Evolutionary conservation across 2,888 invertebrate species (phyloP).

Genomic region (Hydrotaea diabolus): DNA sequence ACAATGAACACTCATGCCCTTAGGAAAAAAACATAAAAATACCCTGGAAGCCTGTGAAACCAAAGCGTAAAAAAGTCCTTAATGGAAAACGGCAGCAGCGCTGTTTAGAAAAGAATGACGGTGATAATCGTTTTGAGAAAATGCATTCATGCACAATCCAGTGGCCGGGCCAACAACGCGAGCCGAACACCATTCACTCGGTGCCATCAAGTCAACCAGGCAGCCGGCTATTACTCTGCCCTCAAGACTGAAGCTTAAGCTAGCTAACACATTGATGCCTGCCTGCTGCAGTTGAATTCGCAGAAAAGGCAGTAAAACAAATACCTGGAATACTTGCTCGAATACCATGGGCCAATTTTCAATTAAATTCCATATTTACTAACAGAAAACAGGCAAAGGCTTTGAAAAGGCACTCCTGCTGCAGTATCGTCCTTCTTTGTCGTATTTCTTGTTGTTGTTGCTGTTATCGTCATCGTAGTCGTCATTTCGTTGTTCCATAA

Average conservation of each 20-base stretch:
- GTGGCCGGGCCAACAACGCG: conserved; percentile 37
- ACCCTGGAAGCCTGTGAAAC: conserved; percentile 35
- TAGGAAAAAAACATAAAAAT: conserved; percentile 9
- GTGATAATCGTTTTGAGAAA: conserved; percentile 63
- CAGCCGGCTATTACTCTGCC: background rate
- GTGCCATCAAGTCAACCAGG: background rate
- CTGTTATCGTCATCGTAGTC: background rate
- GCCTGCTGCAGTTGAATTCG: conserved; percentile 48
- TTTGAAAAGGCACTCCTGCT: background rate
- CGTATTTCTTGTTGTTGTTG: background rate
- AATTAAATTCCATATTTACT: conserved; percentile 72
- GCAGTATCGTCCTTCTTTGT: background rate
- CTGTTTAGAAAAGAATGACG: conserved; percentile 44
- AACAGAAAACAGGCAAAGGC: conserved; percentile 32
- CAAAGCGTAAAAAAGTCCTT: conserved; percentile 38
- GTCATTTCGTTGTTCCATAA: background rate
- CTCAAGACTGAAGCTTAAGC: background rate
- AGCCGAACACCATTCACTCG: background rate
- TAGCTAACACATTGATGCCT: conserved; percentile 37
- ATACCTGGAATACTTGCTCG: conserved; percentile 55
- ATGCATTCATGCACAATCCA: conserved; percentile 59
- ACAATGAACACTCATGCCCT: conserved; percentile 41
- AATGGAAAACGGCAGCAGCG: conserved; percentile 7
- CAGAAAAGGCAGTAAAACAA: conserved; percentile 42
- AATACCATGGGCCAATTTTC: conserved; percentile 70